Base-by-base conservation (phyloP, 1,140 invertebrate genomes). In the Cyrtorhinus lividipennis region DNA sequence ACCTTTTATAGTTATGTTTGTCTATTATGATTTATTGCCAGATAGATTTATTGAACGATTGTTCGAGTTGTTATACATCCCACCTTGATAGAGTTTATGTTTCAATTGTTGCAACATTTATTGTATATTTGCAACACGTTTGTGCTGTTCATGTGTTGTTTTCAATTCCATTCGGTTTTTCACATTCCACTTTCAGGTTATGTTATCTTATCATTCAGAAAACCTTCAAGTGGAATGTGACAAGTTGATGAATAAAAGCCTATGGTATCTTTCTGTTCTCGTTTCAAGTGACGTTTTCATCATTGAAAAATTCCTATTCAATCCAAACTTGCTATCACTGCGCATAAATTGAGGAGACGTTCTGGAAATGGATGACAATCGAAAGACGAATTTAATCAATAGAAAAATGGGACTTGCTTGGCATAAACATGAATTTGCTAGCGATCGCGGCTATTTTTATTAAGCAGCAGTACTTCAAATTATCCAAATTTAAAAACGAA, bases 361-460 rank as follows among this genome's bases (percentile, higher is more conserved):
- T n/a, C n/a, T n/a, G n/a, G n/a, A n/a, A n/a, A n/a, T n/a, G n/a
- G n/a, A 15, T 15, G 30, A 38, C 20, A 53, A 53, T 53, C 3
- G 48, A 53, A 53, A 53, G 48, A 53, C 48, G 12, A 53, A 22
- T 53, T 53, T 53, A 53, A 53, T 53, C 18, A 53, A 53, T 53
- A 53, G 20, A 53, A 53, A 53, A 53, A 12, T n/a, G n/a, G 48
- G 48, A 20, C 20, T 10, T 53, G 48, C 48, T 20, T 12, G 5
- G 48, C 48, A 15, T 53, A 20, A 53, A 53, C 20, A 53, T 53
- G 18, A 10, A 10, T 53, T 53, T 53, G 48, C 48, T 53, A 53
- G 48, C 48, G 8, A 44, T 10, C 20, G 18, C 48, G 15, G 48
- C 48, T 12, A 53, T 13, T 15, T 53, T 53, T 53, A 53, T 53